Base-by-base conservation (phyloP, 1,140 invertebrate genomes). In the Wiebesia pumilae region DNA sequence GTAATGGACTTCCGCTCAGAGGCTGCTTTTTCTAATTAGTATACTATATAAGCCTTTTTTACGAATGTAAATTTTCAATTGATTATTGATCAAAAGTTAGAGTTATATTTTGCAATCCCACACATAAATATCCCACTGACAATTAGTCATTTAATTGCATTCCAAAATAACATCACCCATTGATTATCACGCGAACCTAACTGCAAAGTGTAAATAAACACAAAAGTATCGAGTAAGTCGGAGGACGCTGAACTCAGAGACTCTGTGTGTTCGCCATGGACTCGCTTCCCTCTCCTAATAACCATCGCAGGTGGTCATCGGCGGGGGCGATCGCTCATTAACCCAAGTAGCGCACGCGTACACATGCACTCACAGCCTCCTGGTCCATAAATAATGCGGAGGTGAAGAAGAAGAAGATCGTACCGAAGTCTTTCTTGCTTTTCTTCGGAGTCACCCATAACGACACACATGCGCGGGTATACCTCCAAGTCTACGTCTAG, bases 231-330 rank as follows among this genome's bases (percentile, higher is more conserved):
- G 77, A 81, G 35, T 65, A 65, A 65, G 3, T 65, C 14, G 24
- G 40, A 65, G 78, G 35, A 58, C 24, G n/a, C 19, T 43, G 10
- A 33, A 10, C 27, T 1, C 10, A 7, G 30, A 38, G 78, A 19
- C 33, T 33, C 21, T 54, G 77, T 58, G 30, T 80, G 78, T 38
- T 33, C 47, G 4, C 6, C 10, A 43, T 54, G 0, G 47, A 19
- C 38, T 33, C n/a, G 40, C 35, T 54, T 30, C 62, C 67, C 21
- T 78, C 35, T 30, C 35, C 67, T 81, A 83, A 83, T 80, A 87
- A 83, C 71, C 81, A 79, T 71, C 47, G 85, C 81, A 87, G 81
- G 85, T 87, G 85, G 81, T 79, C 85, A 83, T 87, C 75, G 81
- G 85, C 62, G 62, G 43, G 58, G 43, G 16, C 81, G 81, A 87